Evolutionary conservation across 2,888 invertebrate species (phyloP).

Genomic region (Trachelus stipa): DNA sequence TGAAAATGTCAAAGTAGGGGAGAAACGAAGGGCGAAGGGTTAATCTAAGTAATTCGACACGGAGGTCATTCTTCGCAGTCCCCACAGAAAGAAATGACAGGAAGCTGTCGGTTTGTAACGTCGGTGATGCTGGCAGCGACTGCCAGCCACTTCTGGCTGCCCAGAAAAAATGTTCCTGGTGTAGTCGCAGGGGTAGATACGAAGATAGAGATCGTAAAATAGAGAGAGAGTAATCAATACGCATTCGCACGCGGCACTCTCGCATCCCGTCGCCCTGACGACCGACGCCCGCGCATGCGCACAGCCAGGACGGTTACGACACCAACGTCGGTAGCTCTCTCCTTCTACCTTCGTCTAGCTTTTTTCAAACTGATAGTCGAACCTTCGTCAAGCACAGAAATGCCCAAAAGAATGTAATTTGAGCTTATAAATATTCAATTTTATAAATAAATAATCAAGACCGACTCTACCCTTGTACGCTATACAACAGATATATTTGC

Average conservation of each 20-base stretch:
- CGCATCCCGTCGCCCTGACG: conserved; percentile 51
- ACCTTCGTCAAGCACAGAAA: not conserved
- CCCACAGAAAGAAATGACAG: not conserved
- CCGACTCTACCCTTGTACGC: not conserved
- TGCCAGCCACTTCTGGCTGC: not conserved
- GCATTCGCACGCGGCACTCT: conserved; percentile 53
- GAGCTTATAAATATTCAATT: not conserved
- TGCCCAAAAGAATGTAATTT: not conserved
- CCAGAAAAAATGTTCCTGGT: not conserved
- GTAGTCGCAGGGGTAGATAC: conserved; percentile 28
- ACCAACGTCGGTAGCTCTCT: not conserved
- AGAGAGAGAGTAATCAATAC: conserved; percentile 60
- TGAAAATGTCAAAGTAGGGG: not conserved
- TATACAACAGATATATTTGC: not conserved
- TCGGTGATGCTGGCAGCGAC: not conserved
- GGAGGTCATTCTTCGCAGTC: not conserved
- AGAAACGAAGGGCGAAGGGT: not conserved
- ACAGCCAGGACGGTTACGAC: not conserved
- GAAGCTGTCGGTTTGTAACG: not conserved
- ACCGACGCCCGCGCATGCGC: conserved; percentile 44
- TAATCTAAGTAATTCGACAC: not conserved
- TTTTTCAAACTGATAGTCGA: not conserved
- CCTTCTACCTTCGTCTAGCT: not conserved
- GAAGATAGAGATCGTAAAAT: conserved; percentile 48
- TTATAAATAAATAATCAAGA: not conserved